These are phyloP conservation scores for Seriola dumerili DNA, from an alignment of 2,113 vertebrate genomes.

Conservation along the genomic window DNA sequence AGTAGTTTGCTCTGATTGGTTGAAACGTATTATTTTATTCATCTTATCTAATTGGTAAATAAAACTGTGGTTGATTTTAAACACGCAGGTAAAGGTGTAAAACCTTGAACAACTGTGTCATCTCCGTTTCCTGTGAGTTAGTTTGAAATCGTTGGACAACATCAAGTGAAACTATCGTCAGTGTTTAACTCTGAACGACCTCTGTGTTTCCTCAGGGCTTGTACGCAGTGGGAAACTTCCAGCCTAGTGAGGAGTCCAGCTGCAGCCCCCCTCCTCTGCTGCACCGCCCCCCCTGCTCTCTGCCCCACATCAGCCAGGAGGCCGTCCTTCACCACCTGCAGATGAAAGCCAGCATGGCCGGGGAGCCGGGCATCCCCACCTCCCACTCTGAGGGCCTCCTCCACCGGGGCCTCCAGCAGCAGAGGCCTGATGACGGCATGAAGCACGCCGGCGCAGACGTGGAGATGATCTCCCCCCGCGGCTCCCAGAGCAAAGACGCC, in stretches of 20 bases:
- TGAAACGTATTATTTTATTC: too few relatives aligned
- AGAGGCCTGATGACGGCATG: slow-evolving; percentile 87
- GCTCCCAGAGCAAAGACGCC: slow-evolving; percentile 73
- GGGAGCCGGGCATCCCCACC: slow-evolving; percentile 80
- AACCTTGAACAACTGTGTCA: too few relatives aligned
- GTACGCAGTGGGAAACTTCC: slow-evolving; percentile 96
- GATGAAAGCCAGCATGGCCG: slow-evolving; percentile 87
- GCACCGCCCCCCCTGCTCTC: slow-evolving; percentile 86
- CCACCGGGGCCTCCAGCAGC: slow-evolving; percentile 89
- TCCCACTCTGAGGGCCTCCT: slow-evolving; percentile 90
- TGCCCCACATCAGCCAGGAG: slow-evolving; percentile 92
- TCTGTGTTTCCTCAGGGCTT: slow-evolving; percentile 84
- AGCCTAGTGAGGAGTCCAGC: slow-evolving; percentile 89
- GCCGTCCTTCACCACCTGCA: slow-evolving; percentile 88
- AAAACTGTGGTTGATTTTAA: too few relatives aligned
- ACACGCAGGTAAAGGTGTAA: too few relatives aligned
- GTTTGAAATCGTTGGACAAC: too few relatives aligned
- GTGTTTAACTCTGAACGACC: too few relatives aligned
- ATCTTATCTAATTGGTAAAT: too few relatives aligned
- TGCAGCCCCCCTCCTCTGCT: slow-evolving; percentile 70
- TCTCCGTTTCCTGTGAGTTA: too few relatives aligned
- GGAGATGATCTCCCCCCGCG: slow-evolving; percentile 62
- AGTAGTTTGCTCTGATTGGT: too few relatives aligned
- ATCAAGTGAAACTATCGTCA: too few relatives aligned
- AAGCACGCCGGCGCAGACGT: slow-evolving; percentile 85